These are phyloP conservation scores for Eristalinus aeneus DNA, from an alignment of 2,888 invertebrate genomes.

Conservation along the genomic window DNA sequence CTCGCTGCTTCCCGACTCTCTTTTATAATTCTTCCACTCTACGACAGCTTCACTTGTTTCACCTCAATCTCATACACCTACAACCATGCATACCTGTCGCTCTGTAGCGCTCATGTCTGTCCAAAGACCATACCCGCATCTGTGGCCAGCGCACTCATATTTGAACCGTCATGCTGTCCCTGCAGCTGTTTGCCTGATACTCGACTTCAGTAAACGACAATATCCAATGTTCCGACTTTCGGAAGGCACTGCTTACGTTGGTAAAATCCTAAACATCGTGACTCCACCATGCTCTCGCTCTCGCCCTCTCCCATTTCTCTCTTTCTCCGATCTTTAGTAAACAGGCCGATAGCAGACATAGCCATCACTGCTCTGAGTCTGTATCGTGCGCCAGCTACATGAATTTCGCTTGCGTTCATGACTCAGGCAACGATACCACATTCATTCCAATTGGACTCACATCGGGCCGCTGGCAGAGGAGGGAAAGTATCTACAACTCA, in stretches of 20 bases:
- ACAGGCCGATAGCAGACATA: not conserved
- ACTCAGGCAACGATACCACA: constrained; percentile 57
- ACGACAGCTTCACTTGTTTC: not conserved
- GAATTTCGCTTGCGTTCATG: constrained; percentile 55
- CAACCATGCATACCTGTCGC: not conserved
- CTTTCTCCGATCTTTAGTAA: constrained; percentile 7
- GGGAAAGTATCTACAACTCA: constrained; percentile 49
- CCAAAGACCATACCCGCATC: not conserved
- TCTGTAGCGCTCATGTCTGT: not conserved
- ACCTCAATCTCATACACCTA: not conserved
- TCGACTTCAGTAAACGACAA: constrained; percentile 19
- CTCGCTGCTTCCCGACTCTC: not conserved
- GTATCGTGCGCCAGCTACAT: constrained; percentile 32
- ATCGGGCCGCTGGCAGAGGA: not conserved
- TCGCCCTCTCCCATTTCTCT: not conserved
- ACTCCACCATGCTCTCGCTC: not conserved
- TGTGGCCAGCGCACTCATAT: not conserved
- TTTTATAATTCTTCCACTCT: constrained; percentile 1
- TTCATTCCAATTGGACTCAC: constrained; percentile 20
- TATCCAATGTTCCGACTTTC: constrained; percentile 17
- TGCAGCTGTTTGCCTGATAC: constrained; percentile 40
- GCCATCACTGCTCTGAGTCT: constrained; percentile 16
- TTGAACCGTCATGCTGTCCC: not conserved
- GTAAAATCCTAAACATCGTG: constrained; percentile 3
- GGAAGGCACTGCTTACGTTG: constrained; percentile 30